Evolutionary conservation across 2,888 invertebrate species (phyloP), one percentile per base, ranked within the genome.

Genomic region (Morpho deidamia): DNA sequence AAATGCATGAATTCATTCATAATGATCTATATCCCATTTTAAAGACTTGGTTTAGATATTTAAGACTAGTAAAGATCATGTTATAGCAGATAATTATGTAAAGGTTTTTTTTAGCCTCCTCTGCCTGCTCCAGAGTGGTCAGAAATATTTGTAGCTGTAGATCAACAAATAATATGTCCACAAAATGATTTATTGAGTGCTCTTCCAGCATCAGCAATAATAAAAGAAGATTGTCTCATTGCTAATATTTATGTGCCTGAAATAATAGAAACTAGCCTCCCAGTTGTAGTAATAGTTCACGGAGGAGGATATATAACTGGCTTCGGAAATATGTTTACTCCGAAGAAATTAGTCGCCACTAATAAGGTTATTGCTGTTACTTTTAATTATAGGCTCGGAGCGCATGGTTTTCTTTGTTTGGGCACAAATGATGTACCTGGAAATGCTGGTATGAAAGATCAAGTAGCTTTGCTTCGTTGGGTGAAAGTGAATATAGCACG

Each of bases 231-330:
- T 46, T 72, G 71, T 43, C 65, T 74, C 1, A 57, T 72, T 7
- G 66, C 68, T 7, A 74, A 69, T 48, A 46, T 74, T 4, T 70
- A 64, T 44, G 66, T 68, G 0, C 74, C 74, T 7, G 61, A 69
- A 10, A 69, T 62, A n/a, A 52, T 62, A 5, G 55, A 60, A 11
- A 58, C 54, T 1, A 64, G 65, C 11, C 46, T 69, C 2, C 78
- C 89, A 3, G 90, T 90, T 0, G 58, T 88, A 33, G 78, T 89
- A 8, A 67, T 72, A 44, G 67, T 90, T 1, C 90, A 90, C 45
- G 87, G 87, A 11, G 90, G 89, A 8, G 83, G 72, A 2, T 88
- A 74, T 54, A 68, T 78, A 61, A 41, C 70, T 1, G 88, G 86
- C 2, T 69, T 53, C 38, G 80, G 83, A 0, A 66, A 75, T 53